Base-by-base conservation (phyloP, 2,888 invertebrate genomes). In the Keiferia lycopersicella region DNA sequence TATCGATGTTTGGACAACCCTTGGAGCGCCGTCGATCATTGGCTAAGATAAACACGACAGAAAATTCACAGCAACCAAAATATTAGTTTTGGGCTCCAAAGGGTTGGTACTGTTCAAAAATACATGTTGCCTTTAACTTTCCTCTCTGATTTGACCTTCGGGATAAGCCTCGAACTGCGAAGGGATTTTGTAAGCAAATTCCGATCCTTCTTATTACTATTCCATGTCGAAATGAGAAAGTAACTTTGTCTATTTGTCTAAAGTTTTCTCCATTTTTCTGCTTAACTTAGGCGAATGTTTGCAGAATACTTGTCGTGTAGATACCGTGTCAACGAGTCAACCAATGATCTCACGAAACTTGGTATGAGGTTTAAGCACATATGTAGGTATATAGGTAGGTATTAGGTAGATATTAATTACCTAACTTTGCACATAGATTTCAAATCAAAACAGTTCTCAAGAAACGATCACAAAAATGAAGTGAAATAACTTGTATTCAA, bases 71-170 rank as follows among this genome's bases (percentile, higher is more conserved):
- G 18, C 56, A 56, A 56, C 56, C 56, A 56, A 56, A 56, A 56
- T 56, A 56, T 56, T 56, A 56, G 53, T 26, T 53, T 53, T 14
- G 50, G 51, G 51, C 22, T 22, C 18, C 30, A 10, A 18, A 22
- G 56, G 18, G 26, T n/a, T 30, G 56, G 8, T 51, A 3, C 26
- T 26, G 26, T 30, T 56, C n/a, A 56, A 56, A 56, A 56, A 56
- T 56, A 56, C 1, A 56, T 56, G 56, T 56, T 56, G 56, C 26
- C 30, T 56, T 30, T 30, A 26, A 30, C 30, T 56, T 56, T 56
- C 8, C 51, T 7, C 22, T 2, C 22, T 51, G 51, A 51, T 51
- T 51, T 51, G 51, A 51, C 22, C 51, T 51, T 12, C 51, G 51
- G 22, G 51, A 45, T 51, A 51, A 51, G 22, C 45, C 11, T 45